phyloP scores from a whole-genome alignment of 1,140 invertebrate genomes.

The Micrasema minimum region DNA sequence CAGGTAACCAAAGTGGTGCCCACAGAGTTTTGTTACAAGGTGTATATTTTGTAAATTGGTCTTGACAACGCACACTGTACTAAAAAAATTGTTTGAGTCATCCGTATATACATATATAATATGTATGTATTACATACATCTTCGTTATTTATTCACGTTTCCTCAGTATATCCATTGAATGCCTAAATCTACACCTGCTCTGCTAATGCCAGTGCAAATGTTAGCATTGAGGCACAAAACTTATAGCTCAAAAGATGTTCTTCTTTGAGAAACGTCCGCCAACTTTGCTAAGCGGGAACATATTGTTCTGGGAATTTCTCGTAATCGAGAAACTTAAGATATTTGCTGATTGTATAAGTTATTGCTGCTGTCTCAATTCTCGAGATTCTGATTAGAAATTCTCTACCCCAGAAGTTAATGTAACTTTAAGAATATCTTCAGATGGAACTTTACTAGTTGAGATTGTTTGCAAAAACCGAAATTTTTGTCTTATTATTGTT shows the following conservation, averaged over 20 bases:
- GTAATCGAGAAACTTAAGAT: slow-evolving; percentile 51
- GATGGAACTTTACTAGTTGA: too few relatives aligned
- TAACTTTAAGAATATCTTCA: not conserved
- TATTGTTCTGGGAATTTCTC: slow-evolving; percentile 49
- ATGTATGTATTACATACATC: too few relatives aligned
- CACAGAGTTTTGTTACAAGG: too few relatives aligned
- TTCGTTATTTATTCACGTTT: too few relatives aligned
- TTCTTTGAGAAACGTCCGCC: not conserved
- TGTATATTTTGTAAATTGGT: too few relatives aligned
- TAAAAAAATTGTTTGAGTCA: too few relatives aligned
- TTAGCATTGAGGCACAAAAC: slow-evolving; percentile 28
- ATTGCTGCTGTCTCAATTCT: slow-evolving; percentile 18
- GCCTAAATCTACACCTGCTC: not conserved
- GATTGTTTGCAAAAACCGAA: too few relatives aligned
- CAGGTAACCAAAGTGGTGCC: too few relatives aligned
- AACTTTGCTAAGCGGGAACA: slow-evolving; percentile 41
- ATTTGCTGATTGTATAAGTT: slow-evolving; percentile 42
- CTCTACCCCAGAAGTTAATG: slow-evolving; percentile 4
- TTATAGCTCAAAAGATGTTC: slow-evolving; percentile 48
- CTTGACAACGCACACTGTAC: too few relatives aligned
- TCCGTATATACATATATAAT: too few relatives aligned
- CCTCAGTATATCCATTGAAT: too few relatives aligned
- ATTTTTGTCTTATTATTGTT: too few relatives aligned
- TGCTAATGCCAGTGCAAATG: not conserved
- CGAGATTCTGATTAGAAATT: slow-evolving; percentile 47